Percentiles rank a stretch among this genome's conserved stretches.
Evolutionary conservation across 2,113 vertebrate genomes (phyloP).

Genomic region (Camelus dromedarius): DNA sequence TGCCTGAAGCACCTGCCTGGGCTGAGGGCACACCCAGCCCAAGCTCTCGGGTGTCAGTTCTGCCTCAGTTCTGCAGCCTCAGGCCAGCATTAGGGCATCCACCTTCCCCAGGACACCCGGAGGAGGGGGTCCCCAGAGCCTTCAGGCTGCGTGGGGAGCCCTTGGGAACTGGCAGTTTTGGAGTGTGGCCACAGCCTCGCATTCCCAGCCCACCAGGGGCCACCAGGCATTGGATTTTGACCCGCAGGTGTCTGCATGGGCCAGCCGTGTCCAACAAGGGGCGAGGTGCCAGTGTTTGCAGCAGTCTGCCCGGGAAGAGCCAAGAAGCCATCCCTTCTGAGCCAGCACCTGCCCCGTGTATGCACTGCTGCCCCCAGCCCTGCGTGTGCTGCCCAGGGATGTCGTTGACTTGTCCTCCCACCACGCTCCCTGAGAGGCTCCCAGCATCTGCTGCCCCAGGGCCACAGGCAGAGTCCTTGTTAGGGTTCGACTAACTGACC

Average conservation of each 20-base stretch:
- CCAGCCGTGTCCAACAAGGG: background rate
- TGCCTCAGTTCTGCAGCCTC: background rate
- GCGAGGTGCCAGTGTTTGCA: background rate
- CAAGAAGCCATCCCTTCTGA: too few relatives aligned
- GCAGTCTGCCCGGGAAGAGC: background rate
- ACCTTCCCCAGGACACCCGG: background rate
- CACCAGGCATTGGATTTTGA: background rate
- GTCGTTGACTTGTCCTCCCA: background rate
- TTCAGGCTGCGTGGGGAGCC: background rate
- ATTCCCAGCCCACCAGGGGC: background rate
- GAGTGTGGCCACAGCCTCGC: background rate
- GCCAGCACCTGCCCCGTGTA: background rate
- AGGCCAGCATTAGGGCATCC: too few relatives aligned
- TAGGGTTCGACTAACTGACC: background rate
- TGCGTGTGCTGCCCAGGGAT: background rate
- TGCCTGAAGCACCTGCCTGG: background rate
- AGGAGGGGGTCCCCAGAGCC: background rate
- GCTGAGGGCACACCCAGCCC: background rate
- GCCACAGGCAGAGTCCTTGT: background rate
- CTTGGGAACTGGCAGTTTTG: background rate
- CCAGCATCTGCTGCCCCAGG: background rate
- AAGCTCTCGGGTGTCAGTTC: background rate
- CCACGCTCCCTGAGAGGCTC: background rate
- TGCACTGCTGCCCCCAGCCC: background rate
- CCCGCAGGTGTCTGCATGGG: background rate